Conservation (phyloP, 2,888 invertebrate species). For the Drosophila mettleri region DNA sequence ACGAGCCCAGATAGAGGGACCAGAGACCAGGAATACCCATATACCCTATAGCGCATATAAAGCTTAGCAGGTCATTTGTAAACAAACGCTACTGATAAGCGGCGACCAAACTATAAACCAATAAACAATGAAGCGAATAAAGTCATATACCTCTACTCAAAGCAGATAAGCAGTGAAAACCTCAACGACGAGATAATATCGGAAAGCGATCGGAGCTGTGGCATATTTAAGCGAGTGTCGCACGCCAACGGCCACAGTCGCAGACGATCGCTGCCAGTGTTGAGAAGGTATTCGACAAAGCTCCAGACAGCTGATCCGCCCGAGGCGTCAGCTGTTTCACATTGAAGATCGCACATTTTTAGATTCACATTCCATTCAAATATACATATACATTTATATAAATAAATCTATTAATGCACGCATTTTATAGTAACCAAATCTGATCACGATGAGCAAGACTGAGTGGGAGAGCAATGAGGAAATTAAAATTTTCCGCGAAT, state of each 20-base stretch:
- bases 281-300: slow-evolving; percentile 45
- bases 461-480: slow-evolving; percentile 86
- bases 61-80: slow-evolving; percentile 39
- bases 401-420: neutral
- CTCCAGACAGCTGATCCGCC: slow-evolving; percentile 17
- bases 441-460: slow-evolving; percentile 49
- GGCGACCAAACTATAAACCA: slow-evolving; percentile 25
- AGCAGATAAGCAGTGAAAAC: slow-evolving; percentile 46
- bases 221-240: slow-evolving; percentile 57
- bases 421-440: neutral
- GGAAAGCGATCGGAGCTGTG: neutral
- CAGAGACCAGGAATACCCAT: slow-evolving; percentile 3
- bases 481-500: slow-evolving; percentile 92
- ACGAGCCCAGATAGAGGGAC: neutral
- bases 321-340: slow-evolving; percentile 49
- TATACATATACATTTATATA: neutral
- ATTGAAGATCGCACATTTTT: neutral
- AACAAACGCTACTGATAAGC: slow-evolving; percentile 35
- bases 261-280: slow-evolving; percentile 51
- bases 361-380: slow-evolving; percentile 6
- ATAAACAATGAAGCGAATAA: slow-evolving; percentile 20
- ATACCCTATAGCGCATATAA: slow-evolving; percentile 15
- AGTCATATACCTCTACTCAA: slow-evolving; percentile 1
- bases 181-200: slow-evolving; percentile 31
- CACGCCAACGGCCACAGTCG: slow-evolving; percentile 41